Evolutionary conservation across 2,888 invertebrate genomes (phyloP), one percentile per base, ranked within the genome.

Genomic region (Operophtera brumata): DNA sequence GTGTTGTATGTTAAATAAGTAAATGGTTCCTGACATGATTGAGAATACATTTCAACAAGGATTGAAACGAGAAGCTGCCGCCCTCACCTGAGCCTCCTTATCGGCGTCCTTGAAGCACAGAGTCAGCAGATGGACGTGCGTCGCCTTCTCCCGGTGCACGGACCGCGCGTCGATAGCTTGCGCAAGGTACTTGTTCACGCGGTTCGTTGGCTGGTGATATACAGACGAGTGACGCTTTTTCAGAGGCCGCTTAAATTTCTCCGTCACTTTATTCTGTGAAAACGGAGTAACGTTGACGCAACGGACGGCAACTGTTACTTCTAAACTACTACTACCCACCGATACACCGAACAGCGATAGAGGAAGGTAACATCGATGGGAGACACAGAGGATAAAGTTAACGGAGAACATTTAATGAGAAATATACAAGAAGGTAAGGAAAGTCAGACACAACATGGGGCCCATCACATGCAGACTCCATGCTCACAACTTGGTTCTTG

Each of bases 101-200:
- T 94, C 92, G 39, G 93, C 90, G 72, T 97, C 96, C 73, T 96
- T 96, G 80, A 97, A 97, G 77, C 95, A 94, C 47, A 97, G 89
- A 4, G 97, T 97, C 57, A 96, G 85, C 44, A 96, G 92, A 78
- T 96, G 96, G 47, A 97, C 96, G 77, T 97, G 96, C 46, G 94
- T 95, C 14, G 95, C 94, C 85, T 97, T 97, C 83, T 97, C 97
- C 56, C 96, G 92, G 78, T 97, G 96, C 57, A 97, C 96, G 75
- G 96, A 96, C 61, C 97, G 92, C 30, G 97, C 97, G 79, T 96
- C 96, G 69, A 97, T 96, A 28, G 97, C 97, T 86, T 97, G 96
- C 57, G 96, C 95, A 71, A 97, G 91, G 86, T 96, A 97, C 82
- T 96, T 97, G 91, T 97, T 97, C 54, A 97, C 97, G 65, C 97